Percentiles rank a stretch among this genome's conserved stretches.
Evolutionary conservation across 2,113 vertebrate genomes (phyloP).

Genomic region (Heterocephalus glaber): DNA sequence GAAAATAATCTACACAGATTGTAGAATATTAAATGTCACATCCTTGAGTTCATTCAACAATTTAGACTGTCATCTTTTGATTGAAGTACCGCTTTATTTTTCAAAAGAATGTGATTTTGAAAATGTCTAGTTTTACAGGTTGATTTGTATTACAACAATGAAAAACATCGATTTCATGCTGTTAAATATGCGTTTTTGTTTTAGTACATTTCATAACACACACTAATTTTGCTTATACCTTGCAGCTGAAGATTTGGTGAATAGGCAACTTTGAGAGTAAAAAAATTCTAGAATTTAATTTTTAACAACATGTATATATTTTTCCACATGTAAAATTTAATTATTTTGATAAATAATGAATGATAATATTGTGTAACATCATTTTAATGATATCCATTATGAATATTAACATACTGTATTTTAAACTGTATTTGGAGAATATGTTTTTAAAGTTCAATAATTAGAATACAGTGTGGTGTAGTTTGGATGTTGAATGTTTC

Average conservation of each 20-base stretch:
- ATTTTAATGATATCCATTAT: not conserved
- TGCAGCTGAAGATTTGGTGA: not conserved
- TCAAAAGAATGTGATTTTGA: not conserved
- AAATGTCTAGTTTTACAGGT: not conserved
- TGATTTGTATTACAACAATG: not conserved
- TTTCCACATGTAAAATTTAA: not conserved
- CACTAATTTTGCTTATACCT: not conserved
- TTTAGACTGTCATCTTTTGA: not conserved
- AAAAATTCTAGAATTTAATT: not conserved
- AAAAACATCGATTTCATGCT: not conserved
- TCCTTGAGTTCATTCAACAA: constrained; percentile 3
- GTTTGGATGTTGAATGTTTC: not conserved
- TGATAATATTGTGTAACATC: not conserved
- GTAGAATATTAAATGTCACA: not conserved
- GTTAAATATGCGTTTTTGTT: not conserved
- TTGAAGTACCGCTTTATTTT: not conserved
- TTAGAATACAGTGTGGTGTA: not conserved
- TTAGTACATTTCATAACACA: not conserved
- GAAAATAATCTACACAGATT: not conserved
- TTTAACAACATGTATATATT: not conserved
- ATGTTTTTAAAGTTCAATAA: not conserved
- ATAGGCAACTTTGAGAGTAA: not conserved
- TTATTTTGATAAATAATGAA: not conserved
- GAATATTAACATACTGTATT: not conserved
- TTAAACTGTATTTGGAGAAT: not conserved